Evolutionary conservation across 2,888 invertebrate genomes (phyloP), one percentile per base, ranked within the genome.

Genomic region (Galeruca laticollis): DNA sequence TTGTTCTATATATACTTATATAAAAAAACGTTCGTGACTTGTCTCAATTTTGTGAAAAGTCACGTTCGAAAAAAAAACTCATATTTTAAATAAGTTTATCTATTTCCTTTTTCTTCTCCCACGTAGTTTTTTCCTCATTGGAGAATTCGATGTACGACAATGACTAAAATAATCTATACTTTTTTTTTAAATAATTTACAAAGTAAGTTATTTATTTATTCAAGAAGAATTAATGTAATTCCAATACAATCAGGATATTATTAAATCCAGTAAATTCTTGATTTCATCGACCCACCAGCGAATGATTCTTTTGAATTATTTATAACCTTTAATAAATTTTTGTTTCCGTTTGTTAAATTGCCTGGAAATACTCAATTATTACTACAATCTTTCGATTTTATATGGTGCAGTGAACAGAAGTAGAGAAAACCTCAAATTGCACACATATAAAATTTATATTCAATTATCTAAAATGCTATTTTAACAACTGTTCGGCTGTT

Each of bases 321-420:
- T 67, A 71, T 64, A 26, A 37, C 64, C 33, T 35, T 63, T 64
- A 59, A 51, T 71, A 60, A 60, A 71, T 68, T 68, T 68, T 64
- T 68, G 71, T 71, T 71, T 71, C 71, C 68, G 71, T 71, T 68
- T 43, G 71, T 71, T 71, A 71, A 71, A 71, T 71, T 71, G 71
- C 64, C 47, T 61, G 64, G 71, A 71, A 71, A 71, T 71, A 49
- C 63, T 71, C 60, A 68, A 52, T 68, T 64, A 63, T 68, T 56
- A 49, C 56, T 61, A 47, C 61, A 68, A 62, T 68, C 61, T 57
- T 68, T 71, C 33, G 49, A 68, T 56, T 71, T 57, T 68, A 66
- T 51, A 68, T 57, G 68, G 68, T 63, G 54, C 59, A 52, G 54
- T 52, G 47, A 60, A 52, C 63, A 70, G 64, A 51, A 59, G 59